Base-by-base conservation (phyloP, 2,113 vertebrate species). In the Petroica traversi region DNA sequence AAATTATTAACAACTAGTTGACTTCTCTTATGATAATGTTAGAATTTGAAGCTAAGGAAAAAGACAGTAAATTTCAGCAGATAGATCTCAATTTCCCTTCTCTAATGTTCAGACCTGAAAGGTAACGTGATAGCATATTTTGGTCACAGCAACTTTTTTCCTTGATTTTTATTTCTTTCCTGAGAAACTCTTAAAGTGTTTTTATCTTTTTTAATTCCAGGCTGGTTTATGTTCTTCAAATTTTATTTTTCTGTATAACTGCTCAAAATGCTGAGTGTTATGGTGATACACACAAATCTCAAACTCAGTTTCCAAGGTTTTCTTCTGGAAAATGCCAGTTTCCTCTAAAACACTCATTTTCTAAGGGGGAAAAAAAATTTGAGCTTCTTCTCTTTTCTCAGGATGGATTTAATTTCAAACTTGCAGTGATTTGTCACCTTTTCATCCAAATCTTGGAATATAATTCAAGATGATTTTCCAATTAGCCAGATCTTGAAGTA, bases 221-320 rank as follows among this genome's bases (percentile, higher is more conserved):
- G 14, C 14, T 79, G 19, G 28, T 90, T 88, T 85, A 64, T 68
- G 33, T 54, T 94, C 48, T 89, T 89, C 87, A 81, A 25, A 69
- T 89, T 89, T 84, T 94, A 85, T 58, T 95, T 62, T 91, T 86
- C 89, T 91, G 36, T 75, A 61, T 40, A 89, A 87, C 69, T 91
- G 66, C 45, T 58, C 52, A 54, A 81, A 95, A 91, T 72, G 48
- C n/a, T 89, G 63, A 80, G 23, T 74, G 55, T 77, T 91, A 29
- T 75, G 55, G 28, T 86, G 75, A 77, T 48, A 71, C 34, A 81
- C 34, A 84, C 15, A 28, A 81, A 86, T 54, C 66, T 85, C 16
- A 84, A 91, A 89, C 55, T 84, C 45, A 38, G 36, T 87, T 91
- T 91, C 76, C 66, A 93, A 92, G 40, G n/a, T 24, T 91, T 91